phyloP scores from a whole-genome alignment of 2,113 vertebrate genomes.

The Craseonycteris thonglongyai region DNA sequence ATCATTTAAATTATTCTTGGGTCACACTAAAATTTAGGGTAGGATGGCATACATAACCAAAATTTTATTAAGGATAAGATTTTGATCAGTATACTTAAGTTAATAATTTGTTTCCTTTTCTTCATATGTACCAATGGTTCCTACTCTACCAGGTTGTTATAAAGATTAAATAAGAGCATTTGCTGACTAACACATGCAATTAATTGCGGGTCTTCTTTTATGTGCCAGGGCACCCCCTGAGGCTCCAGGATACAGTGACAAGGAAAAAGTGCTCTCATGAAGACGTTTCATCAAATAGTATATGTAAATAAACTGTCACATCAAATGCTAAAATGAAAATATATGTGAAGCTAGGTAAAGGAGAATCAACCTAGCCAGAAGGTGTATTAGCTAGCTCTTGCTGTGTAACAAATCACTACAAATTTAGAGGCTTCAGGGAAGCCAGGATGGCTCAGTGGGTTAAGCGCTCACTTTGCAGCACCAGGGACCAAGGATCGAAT shows the following conservation, averaged over 20 bases:
- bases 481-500: too few relatives aligned
- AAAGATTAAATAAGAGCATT: background rate
- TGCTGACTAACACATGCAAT: background rate
- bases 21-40: background rate
- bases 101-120: background rate
- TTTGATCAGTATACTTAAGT: background rate
- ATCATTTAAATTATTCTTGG: background rate
- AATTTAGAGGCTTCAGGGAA: background rate
- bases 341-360: background rate
- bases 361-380: background rate
- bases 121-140: background rate
- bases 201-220: background rate
- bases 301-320: background rate
- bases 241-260: background rate
- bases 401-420: background rate
- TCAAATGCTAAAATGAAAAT: background rate
- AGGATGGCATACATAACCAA: background rate
- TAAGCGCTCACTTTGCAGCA: too few relatives aligned
- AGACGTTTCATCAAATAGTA: background rate
- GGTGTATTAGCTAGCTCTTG: background rate
- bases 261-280: background rate
- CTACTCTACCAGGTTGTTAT: background rate
- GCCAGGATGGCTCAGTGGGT: too few relatives aligned
- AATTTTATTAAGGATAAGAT: background rate
- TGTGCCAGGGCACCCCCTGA: background rate